Percentiles rank a stretch among this genome's conserved stretches.
Conservation (phyloP, 2,113 vertebrate genomes). For the Chlorodrepanis virens region DNA sequence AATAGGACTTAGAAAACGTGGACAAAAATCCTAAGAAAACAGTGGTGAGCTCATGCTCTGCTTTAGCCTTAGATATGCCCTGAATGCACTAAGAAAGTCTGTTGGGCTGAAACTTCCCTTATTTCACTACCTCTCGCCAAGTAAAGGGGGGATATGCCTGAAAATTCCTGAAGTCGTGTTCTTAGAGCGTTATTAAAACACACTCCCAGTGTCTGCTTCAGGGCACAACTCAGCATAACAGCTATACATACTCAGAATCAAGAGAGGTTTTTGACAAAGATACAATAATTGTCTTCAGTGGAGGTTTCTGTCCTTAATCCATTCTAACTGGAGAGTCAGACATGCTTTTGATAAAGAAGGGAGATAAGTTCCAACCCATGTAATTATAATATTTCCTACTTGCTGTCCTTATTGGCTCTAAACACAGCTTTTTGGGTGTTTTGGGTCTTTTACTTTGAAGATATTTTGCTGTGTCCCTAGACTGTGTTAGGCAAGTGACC, state of each 20-base stretch:
- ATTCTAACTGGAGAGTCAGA: not conserved
- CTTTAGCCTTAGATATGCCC: not conserved
- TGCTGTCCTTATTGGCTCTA: not conserved
- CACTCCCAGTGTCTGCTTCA: not conserved
- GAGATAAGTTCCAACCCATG: not conserved
- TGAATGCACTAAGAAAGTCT: not conserved
- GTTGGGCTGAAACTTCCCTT: not conserved
- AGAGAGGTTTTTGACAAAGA: not conserved
- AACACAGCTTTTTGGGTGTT: not conserved
- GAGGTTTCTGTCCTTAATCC: not conserved
- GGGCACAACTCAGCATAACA: not conserved
- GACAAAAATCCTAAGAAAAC: not conserved
- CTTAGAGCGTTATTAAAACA: not conserved
- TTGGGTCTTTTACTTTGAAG: not conserved
- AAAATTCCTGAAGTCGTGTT: fast-evolving
- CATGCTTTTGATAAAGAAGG: not conserved
- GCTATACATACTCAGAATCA: not conserved
- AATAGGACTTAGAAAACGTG: not conserved
- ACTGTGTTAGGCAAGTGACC: not conserved
- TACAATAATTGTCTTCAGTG: not conserved
- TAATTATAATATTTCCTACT: not conserved
- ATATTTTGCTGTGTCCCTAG: not conserved
- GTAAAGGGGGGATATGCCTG: not conserved
- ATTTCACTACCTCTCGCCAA: not conserved
- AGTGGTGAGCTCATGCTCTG: not conserved